Base-by-base conservation (phyloP, 2,113 vertebrate genomes). In the Rana temporaria region DNA sequence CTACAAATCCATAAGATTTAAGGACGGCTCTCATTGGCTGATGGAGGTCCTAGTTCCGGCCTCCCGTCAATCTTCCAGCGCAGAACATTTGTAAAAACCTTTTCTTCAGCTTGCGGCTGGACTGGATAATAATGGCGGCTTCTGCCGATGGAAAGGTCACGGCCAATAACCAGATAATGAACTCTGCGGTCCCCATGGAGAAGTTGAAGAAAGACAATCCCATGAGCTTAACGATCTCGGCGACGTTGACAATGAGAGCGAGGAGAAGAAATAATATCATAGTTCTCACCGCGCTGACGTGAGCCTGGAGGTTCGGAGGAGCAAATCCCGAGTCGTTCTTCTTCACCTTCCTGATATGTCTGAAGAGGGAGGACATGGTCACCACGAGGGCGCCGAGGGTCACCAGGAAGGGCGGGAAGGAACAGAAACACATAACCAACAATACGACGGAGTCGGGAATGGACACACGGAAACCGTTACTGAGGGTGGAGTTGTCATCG, bases 261-360 rank as follows among this genome's bases (percentile, higher is more conserved):
- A 64, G 24, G 4, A 56, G 32, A 15, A 78, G 38, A 1, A 78
- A 30, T 22, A 63, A 38, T 17, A 67, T 9, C 76, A 78, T 78
- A 1, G 76, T 78, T 20, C 63, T 67, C 17, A 48, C 38, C 2
- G 76, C 76, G 9, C 60, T 66, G 48, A 55, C 12, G n/a, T 78
- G 63, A 66, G 76, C 24, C 62, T 56, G 62, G 24, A 67, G 62
- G 18, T 66, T 65, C 5, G 59, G 74, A 12, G 14, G 34, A 18
- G 14, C 16, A 24, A 19, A 55, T 16, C 48, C 42, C 5, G 17
- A 53, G 16, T 55, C 19, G 7, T 32, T 66, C 12, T 34, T 17
- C 52, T 32, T 66, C 30, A 78, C 15, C 4, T 19, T 78, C 63
- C 24, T 17, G 26, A 78, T 15, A 14, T 78, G 76, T 78, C 76